Conservation (phyloP, 2,888 invertebrate species). For the Drosophila neutralis region DNA sequence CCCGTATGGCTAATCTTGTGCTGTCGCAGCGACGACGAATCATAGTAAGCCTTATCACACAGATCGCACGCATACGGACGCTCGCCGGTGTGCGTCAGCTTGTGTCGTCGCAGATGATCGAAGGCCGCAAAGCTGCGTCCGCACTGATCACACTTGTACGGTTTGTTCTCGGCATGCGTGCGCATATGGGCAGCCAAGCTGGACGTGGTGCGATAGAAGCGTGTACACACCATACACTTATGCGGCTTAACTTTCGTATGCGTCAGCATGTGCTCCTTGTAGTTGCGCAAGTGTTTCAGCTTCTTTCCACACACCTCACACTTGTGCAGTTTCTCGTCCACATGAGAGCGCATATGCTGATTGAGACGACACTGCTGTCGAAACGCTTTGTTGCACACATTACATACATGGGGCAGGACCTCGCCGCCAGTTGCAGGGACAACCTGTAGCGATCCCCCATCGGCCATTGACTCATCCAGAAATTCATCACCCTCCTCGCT, state of each 20-base stretch:
- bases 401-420: slow-evolving; percentile 49
- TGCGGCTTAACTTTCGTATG: slow-evolving; percentile 78
- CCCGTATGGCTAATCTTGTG: slow-evolving; percentile 84
- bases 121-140: slow-evolving; percentile 64
- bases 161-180: slow-evolving; percentile 79
- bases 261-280: slow-evolving; percentile 84
- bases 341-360: slow-evolving; percentile 84
- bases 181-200: slow-evolving; percentile 70
- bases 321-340: slow-evolving; percentile 82
- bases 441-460: background rate
- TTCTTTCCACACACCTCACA: slow-evolving; percentile 83
- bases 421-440: slow-evolving; percentile 22
- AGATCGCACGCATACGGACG: slow-evolving; percentile 69
- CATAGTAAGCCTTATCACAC: slow-evolving; percentile 84
- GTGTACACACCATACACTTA: slow-evolving; percentile 58
- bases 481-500: slow-evolving; percentile 49
- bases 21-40: slow-evolving; percentile 82
- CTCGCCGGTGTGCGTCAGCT: slow-evolving; percentile 69
- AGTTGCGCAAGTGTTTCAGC: slow-evolving; percentile 84
- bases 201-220: slow-evolving; percentile 69
- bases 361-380: slow-evolving; percentile 68
- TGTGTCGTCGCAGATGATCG: slow-evolving; percentile 66
- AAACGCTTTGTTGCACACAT: slow-evolving; percentile 60
- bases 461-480: slow-evolving; percentile 33
- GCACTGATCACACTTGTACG: slow-evolving; percentile 80